Percentiles rank a stretch among this genome's conserved stretches.
phyloP scores from a whole-genome alignment of 23 tunicate genomes.

The Aplidium turbinatum region DNA sequence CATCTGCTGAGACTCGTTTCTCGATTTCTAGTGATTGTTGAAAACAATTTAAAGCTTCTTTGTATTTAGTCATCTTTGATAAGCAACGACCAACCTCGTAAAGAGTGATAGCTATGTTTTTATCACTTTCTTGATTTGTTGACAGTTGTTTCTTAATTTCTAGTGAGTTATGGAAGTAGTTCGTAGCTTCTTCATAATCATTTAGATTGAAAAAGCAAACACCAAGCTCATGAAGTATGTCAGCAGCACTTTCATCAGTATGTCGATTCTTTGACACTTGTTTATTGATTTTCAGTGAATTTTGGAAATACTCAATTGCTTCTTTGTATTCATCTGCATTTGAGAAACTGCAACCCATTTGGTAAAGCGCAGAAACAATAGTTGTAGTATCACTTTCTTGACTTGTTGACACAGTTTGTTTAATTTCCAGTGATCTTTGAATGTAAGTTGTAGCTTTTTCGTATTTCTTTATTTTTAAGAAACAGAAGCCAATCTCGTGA shows the following conservation, averaged over 20 bases:
- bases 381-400: background rate
- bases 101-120: background rate
- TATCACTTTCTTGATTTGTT: background rate
- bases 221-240: background rate
- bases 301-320: background rate
- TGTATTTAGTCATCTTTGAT: background rate
- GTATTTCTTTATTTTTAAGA: background rate
- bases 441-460: background rate
- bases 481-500: background rate
- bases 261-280: background rate
- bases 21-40: slow-evolving; percentile 1
- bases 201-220: background rate
- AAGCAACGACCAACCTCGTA: slow-evolving; percentile 1
- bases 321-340: background rate
- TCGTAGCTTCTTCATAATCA: background rate
- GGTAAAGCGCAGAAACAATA: background rate
- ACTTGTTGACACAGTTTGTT: background rate
- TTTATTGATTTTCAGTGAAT: background rate
- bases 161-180: background rate
- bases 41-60: background rate
- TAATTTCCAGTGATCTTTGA: background rate
- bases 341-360: background rate
- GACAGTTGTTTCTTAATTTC: slow-evolving; percentile 1
- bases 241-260: background rate
- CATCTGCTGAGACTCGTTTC: background rate